Base-by-base conservation (phyloP, 2,113 vertebrate species). In the Hirundichthys speculiger region DNA sequence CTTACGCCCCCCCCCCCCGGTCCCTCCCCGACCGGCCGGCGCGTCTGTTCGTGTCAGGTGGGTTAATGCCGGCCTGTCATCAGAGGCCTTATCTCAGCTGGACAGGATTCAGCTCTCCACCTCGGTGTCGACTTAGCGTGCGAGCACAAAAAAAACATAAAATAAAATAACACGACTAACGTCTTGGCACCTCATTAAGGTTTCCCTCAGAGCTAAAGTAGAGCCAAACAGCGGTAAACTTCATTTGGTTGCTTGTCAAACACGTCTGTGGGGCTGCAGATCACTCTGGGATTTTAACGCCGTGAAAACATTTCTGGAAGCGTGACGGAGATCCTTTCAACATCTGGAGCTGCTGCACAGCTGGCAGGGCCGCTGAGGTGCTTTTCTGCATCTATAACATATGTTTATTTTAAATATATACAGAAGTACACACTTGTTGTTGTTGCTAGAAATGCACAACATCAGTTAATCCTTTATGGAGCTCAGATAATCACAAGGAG, bases 71-170 rank as follows among this genome's bases (percentile, higher is more conserved):
- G 80, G 69, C 73, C 76, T 86, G 90, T 81, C 89, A 88, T 77
- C 80, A 67, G 45, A 82, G 77, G 80, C 83, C 86, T 89, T 91
- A 89, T 90, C 89, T 77, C 83, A 58, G 69, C 88, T 90, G 87
- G 91, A 89, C 88, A 91, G 88, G 82, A 91, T 90, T 89, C 82
- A 87, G 68, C 39, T 55, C 80, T 91, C 77, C 79, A 84, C 86
- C 88, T 87, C 79, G 20, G 58, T 90, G 89, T 91, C 90, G 85
- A 87, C 82, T 86, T 77, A n/a, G 20, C 64, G 13, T 14, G 39
- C 25, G 41, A 48, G 71, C 60, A 27, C 54, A 58, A n/a, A n/a
- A n/a, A n/a, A n/a, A n/a, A n/a, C n/a, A n/a, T n/a, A n/a, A n/a
- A n/a, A 58, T 72, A 67, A 74, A 86, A 63, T 55, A 55, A 48